Evolutionary conservation across 2,888 invertebrate species (phyloP), one percentile per base, ranked within the genome.

Genomic region (Reticulitermes lucifugus): DNA sequence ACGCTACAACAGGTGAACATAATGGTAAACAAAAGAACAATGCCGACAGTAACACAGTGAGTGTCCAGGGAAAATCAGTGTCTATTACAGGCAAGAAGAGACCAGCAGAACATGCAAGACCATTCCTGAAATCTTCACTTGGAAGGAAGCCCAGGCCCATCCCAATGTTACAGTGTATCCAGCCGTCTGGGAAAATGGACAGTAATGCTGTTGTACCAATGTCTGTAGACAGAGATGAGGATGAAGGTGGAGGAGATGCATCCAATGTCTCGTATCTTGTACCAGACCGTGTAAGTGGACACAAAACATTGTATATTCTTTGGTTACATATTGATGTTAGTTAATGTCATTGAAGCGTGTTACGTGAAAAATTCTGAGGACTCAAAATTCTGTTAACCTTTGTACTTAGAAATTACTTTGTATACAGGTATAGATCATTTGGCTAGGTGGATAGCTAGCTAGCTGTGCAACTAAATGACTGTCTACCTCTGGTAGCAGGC

Each of bases 131-230:
- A 25, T 43, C 70, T 70, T 65, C 81, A 29, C 43, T 65, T 43
- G 81, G 41, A 25, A 81, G 59, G 70, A 81, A 81, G 70, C n/a
- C 81, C 12, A 60, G 81, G 70, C 81, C 81, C 14, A 25, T 81
- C 6, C 81, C 81, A 65, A 81, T 81, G 81, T 43, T 81, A 14
- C 81, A 81, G 25, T 81, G 70, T 46, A 81, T 81, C 25, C 81
- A 81, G 46, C 80, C 29, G 41, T 25, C 81, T 35, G 81, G 65
- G 4, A 81, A 70, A 65, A 22, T 4, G 18, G 81, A 81, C 1
- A 25, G 81, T 43, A 81, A 65, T 43, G 55, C 22, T n/a, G 51
- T 14, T 18, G 5, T n/a, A 9, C 18, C 65, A 21, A 18, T 46
- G 25, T 7, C 43, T n/a, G 77, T 41, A 21, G 77, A 77, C 77